These are phyloP conservation scores for Agrypnus murinus DNA, from an alignment of 2,888 invertebrate genomes.

Conservation along the genomic window DNA sequence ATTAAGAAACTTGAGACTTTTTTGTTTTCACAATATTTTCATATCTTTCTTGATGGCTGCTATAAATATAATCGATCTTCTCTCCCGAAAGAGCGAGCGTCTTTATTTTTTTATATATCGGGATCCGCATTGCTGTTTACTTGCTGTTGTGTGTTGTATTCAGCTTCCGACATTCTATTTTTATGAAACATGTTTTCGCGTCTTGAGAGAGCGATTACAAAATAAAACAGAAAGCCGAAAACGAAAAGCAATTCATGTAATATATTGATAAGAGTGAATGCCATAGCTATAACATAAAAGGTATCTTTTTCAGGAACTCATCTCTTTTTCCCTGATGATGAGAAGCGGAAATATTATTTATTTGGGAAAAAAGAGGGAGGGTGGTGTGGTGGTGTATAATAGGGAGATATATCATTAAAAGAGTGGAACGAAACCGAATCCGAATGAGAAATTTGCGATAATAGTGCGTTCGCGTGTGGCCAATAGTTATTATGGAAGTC, in stretches of 20 bases:
- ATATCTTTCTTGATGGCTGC: too few relatives aligned
- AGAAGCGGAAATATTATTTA: constrained; percentile 30
- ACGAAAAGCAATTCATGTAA: constrained; percentile 18
- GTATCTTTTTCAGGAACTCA: constrained; percentile 4
- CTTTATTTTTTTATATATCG: too few relatives aligned
- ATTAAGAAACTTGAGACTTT: too few relatives aligned
- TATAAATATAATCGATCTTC: too few relatives aligned
- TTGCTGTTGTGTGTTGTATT: too few relatives aligned
- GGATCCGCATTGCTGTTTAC: too few relatives aligned
- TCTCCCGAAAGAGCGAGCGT: too few relatives aligned
- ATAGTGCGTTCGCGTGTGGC: constrained; percentile 45
- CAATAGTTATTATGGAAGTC: constrained; percentile 35
- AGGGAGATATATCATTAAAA: constrained; percentile 17
- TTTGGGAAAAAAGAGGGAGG: too few relatives aligned
- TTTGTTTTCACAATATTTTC: too few relatives aligned
- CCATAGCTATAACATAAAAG: constrained; percentile 5
- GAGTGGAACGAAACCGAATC: constrained; percentile 18
- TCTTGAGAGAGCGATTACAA: neutral
- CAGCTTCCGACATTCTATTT: neutral
- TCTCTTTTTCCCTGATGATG: neutral
- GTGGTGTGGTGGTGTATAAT: neutral
- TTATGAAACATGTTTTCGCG: neutral
- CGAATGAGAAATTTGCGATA: constrained; percentile 36
- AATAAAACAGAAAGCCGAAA: constrained; percentile 1
- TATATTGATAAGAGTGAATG: too few relatives aligned